Percentiles rank a stretch among this genome's conserved stretches.
phyloP scores from a whole-genome alignment of 2,888 invertebrate species.

The Nymphalis urticae region DNA sequence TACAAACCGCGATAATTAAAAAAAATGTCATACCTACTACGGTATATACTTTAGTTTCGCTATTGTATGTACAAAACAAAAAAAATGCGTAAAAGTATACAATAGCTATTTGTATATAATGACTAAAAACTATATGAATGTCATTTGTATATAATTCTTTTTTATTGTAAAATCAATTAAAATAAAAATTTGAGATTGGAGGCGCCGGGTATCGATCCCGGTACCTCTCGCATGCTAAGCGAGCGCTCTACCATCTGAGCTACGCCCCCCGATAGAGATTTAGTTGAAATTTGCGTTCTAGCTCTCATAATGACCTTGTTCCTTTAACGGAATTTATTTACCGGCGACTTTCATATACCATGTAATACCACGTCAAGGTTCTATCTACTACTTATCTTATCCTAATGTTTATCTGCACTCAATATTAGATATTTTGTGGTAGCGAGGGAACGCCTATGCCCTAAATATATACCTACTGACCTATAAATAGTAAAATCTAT shows the following conservation, averaged over 20 bases:
- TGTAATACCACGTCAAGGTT: slow-evolving; percentile 39
- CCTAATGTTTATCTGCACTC: slow-evolving; percentile 36
- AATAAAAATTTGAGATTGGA: slow-evolving; percentile 53
- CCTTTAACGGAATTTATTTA: slow-evolving; percentile 1
- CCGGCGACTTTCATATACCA: slow-evolving; percentile 41
- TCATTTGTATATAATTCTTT: background rate
- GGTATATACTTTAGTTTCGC: no score
- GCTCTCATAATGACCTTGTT: slow-evolving; percentile 17
- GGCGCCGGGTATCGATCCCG: slow-evolving; percentile 82
- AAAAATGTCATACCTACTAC: background rate
- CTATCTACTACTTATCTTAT: slow-evolving; percentile 36
- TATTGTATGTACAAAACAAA: background rate
- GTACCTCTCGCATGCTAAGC: slow-evolving; percentile 82
- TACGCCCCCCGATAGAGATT: slow-evolving; percentile 64
- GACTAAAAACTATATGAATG: no score
- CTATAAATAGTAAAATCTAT: background rate
- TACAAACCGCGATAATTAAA: slow-evolving; percentile 47
- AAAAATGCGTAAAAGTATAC: background rate
- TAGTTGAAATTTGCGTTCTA: background rate
- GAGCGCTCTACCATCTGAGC: slow-evolving; percentile 82
- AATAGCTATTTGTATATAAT: no score
- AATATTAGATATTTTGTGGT: slow-evolving; percentile 14
- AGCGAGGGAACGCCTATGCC: slow-evolving; percentile 11
- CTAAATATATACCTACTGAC: background rate
- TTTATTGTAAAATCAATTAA: slow-evolving; percentile 3